Base-by-base conservation (phyloP, 2,888 invertebrate genomes). In the Drosophila nr. fundita region DNA sequence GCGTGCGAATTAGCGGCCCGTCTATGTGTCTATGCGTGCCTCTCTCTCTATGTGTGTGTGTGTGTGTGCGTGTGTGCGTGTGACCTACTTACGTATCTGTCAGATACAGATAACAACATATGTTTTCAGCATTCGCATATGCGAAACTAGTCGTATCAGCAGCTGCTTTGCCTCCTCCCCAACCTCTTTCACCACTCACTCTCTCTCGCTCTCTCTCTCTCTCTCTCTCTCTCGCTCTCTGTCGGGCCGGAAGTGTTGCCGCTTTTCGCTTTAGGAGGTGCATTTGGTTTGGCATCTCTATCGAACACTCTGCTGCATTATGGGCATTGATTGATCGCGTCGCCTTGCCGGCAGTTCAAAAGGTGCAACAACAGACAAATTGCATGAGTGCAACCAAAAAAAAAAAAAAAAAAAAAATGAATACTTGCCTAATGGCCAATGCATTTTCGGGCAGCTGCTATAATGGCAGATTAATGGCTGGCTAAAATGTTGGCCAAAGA, bases 41-140 rank as follows among this genome's bases (percentile, higher is more conserved):
- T 49, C 27, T 8, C 30, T 54, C 53, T 65, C 60, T 11, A 27
- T 63, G 74, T 18, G 53, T 50, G 69, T 24, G 60, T 48, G 54
- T 49, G 69, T 59, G 54, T 64, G 54, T 13, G 58, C 55, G 55
- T 15, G 62, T 27, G 29, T 78, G 65, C 49, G 57, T 76, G 72
- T 84, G 84, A 87, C 85, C 85, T 49, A 85, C 83, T 88, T 88
- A 90, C 73, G 88, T 78, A 77, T 81, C 78, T 73, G 78, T 45
- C 78, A 87, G 75, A 77, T 81, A 82, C 76, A 82, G 86, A 89
- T 85, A 85, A 69, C 65, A 79, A 68, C 85, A 85, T 87, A 82
- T 86, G 83, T 75, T 90, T 78, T 32, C 52, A 59, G 66, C 62
- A 50, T 72, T 74, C 67, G 65, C 65, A 68, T 29, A 50, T 61